phyloP scores from a whole-genome alignment of 2,113 vertebrate species.

The Holacanthus passer region DNA sequence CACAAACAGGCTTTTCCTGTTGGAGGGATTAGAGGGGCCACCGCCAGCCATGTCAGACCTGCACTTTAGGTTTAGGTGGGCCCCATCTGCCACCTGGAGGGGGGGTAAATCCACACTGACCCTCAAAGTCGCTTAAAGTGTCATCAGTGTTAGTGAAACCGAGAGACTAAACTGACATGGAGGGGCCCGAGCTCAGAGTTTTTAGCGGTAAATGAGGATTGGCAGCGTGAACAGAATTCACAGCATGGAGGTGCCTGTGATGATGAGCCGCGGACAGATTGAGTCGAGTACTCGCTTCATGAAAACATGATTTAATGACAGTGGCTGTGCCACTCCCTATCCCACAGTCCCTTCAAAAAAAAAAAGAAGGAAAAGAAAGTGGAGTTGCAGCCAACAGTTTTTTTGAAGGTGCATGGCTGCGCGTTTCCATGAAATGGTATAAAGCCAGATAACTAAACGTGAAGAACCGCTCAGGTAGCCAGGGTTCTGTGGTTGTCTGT shows the following conservation, averaged over 20 bases:
- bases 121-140: conserved; percentile 12
- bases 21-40: conserved; percentile 51
- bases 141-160: conserved; percentile 33
- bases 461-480: conserved; percentile 14
- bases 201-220: conserved; percentile 30
- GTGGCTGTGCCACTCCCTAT: neutral
- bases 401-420: conserved; percentile 2
- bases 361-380: neutral
- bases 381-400: conserved; percentile 19
- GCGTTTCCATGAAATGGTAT: conserved; percentile 4
- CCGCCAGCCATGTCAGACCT: conserved; percentile 34
- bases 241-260: conserved; percentile 53
- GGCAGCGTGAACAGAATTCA: conserved; percentile 31
- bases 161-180: conserved; percentile 7
- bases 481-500: neutral
- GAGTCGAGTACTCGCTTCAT: neutral
- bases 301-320: conserved; percentile 3
- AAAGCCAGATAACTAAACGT: conserved; percentile 19
- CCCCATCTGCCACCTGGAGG: conserved; percentile 71
- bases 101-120: conserved; percentile 58
- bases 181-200: neutral
- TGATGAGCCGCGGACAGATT: conserved; percentile 49
- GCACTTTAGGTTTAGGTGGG: conserved; percentile 42
- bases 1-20: conserved; percentile 50
- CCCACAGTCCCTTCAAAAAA: neutral